Evolutionary conservation across 2,113 vertebrate species (phyloP).

Genomic region (Centropus bengalensis): DNA sequence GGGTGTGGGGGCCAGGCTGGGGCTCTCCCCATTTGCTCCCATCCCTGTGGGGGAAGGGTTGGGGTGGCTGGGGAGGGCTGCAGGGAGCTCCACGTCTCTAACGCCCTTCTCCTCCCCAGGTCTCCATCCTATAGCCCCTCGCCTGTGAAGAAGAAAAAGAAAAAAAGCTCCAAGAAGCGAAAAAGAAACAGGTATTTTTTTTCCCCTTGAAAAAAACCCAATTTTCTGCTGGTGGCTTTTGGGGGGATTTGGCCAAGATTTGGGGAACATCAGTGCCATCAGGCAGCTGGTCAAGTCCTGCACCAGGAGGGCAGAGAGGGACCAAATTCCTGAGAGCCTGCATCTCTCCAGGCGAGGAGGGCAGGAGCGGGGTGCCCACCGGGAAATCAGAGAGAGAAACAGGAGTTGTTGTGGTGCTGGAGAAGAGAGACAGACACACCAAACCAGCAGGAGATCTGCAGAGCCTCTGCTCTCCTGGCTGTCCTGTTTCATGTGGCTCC

Average conservation of each 20-base stretch:
- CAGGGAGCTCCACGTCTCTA: neutral
- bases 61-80: neutral
- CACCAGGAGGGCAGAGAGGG: neutral
- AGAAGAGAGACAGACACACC: neutral
- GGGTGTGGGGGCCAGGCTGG: neutral
- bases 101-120: slow-evolving; percentile 67
- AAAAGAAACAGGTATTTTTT: slow-evolving; percentile 87
- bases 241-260: neutral
- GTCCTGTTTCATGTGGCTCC: neutral
- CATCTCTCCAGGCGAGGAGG: neutral
- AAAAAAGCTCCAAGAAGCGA: slow-evolving; percentile 94
- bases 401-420: rapidly evolving
- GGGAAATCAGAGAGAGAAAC: neutral
- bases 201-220: neutral
- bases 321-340: too few relatives aligned
- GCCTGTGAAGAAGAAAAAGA: slow-evolving; percentile 91
- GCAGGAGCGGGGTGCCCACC: neutral
- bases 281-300: neutral
- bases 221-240: rapidly evolving
- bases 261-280: rapidly evolving
- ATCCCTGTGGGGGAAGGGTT: neutral
- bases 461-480: neutral
- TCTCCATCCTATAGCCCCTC: slow-evolving; percentile 90
- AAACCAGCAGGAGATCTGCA: rapidly evolving
- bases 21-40: neutral